Percentiles rank a stretch among this genome's conserved stretches.
Evolutionary conservation across 1,140 invertebrate genomes (phyloP).

Genomic region (Eriosoma lanigerum): DNA sequence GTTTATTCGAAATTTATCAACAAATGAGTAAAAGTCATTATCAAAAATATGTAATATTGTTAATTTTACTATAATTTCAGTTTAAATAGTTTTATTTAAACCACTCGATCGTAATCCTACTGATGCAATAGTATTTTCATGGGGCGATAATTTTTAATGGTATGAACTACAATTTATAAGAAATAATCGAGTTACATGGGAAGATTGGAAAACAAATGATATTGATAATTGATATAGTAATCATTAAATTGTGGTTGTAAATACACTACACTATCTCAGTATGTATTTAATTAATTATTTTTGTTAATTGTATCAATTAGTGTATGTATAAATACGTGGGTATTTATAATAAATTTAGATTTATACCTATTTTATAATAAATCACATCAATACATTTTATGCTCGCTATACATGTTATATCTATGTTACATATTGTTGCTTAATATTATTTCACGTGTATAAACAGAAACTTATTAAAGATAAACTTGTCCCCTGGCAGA

Average conservation of each 20-base stretch:
- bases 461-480: background rate
- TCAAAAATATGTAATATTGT: background rate
- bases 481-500: constrained; percentile 41
- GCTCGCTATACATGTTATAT: background rate
- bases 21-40: too few species aligned
- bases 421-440: background rate
- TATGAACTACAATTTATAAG: too few species aligned
- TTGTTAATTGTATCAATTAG: too few species aligned
- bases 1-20: too few species aligned
- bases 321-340: too few species aligned
- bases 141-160: too few species aligned
- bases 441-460: background rate
- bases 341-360: background rate
- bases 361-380: constrained; percentile 3
- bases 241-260: background rate
- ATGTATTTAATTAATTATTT: too few species aligned
- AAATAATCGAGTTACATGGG: too few species aligned
- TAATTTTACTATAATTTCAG: background rate
- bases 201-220: constrained; percentile 30
- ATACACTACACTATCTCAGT: background rate
- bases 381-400: constrained; percentile 13
- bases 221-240: background rate
- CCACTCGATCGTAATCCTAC: background rate
- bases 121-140: background rate
- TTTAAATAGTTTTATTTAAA: background rate